A percentile compares a stretch with the other conserved stretches of the same genome.
These are phyloP conservation scores for Trissolcus japonicus DNA, from an alignment of 2,888 invertebrate genomes.

Conservation along the genomic window DNA sequence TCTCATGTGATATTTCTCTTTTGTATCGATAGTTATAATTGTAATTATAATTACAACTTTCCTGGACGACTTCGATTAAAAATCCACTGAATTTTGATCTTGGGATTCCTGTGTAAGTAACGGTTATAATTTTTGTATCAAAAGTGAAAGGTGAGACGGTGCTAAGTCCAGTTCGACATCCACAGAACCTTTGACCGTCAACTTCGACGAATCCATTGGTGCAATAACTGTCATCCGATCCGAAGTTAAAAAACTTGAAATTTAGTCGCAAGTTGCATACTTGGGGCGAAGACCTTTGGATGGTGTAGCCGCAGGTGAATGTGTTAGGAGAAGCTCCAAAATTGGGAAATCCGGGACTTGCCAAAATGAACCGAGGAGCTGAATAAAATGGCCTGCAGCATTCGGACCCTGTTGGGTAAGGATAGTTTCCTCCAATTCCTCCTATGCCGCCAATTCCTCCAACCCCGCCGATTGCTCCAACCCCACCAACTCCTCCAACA, in stretches of 20 bases:
- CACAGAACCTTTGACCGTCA: slow-evolving; percentile 79
- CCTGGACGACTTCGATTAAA: slow-evolving; percentile 79
- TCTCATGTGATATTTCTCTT: slow-evolving; percentile 41
- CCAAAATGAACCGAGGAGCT: slow-evolving; percentile 75
- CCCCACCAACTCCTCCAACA: neutral
- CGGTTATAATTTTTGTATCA: slow-evolving; percentile 74
- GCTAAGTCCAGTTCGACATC: slow-evolving; percentile 78
- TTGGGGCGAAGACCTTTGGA: slow-evolving; percentile 76
- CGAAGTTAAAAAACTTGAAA: slow-evolving; percentile 79
- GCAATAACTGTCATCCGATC: slow-evolving; percentile 74
- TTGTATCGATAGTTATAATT: slow-evolving; percentile 55
- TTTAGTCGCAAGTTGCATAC: slow-evolving; percentile 78
- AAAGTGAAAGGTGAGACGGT: slow-evolving; percentile 66
- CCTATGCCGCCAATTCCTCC: too few species aligned
- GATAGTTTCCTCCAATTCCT: slow-evolving; percentile 9
- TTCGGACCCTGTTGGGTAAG: slow-evolving; percentile 29
- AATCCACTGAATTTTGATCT: slow-evolving; percentile 77
- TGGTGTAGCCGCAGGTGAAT: slow-evolving; percentile 77
- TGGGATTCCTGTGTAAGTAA: slow-evolving; percentile 75
- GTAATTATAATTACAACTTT: slow-evolving; percentile 76
- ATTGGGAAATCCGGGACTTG: slow-evolving; percentile 80
- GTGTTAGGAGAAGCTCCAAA: slow-evolving; percentile 42
- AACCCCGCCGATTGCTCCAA: too few species aligned
- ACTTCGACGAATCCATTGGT: slow-evolving; percentile 78
- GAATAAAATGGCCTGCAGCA: slow-evolving; percentile 64